A percentile compares a stretch with the other conserved stretches of the same genome.
Conservation (phyloP, 2,888 invertebrate genomes). For the Agrotis puta region DNA sequence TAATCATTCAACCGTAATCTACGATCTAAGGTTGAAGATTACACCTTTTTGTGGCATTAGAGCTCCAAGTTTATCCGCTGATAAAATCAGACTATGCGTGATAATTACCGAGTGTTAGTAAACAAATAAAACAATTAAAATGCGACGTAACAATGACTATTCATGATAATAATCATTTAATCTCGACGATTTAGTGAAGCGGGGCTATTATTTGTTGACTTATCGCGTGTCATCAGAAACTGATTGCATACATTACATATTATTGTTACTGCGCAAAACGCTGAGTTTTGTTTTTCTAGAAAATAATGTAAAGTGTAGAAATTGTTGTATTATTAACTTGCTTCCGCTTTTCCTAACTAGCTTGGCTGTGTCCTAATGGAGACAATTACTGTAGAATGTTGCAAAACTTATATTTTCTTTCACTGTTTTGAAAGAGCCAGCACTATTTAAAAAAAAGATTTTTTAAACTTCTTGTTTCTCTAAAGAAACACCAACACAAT, state of each 20-base stretch:
- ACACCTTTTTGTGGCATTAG: background rate
- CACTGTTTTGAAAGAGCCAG: background rate
- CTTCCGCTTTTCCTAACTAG: conserved; percentile 1
- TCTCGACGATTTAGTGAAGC: conserved; percentile 1
- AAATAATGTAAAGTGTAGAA: background rate
- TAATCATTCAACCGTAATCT: conserved; percentile 1
- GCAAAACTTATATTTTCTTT: conserved; percentile 8
- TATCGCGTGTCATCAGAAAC: conserved; percentile 27
- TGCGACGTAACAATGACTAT: conserved; percentile 4
- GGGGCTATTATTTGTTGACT: conserved; percentile 21
- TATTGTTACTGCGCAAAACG: conserved; percentile 35
- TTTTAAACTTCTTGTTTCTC: background rate
- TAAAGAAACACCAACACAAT: background rate
- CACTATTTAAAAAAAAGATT: too few relatives aligned
- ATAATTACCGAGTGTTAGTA: conserved; percentile 23
- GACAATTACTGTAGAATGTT: conserved; percentile 29
- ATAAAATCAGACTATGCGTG: conserved; percentile 20
- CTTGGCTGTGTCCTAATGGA: conserved; percentile 13
- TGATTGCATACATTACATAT: conserved; percentile 1
- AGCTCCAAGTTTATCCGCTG: conserved; percentile 1
- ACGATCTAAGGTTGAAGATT: background rate
- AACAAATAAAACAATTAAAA: conserved; percentile 25
- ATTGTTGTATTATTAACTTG: background rate
- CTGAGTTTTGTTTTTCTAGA: conserved; percentile 1
- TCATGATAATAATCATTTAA: conserved; percentile 12